Base-by-base conservation (phyloP, 2,888 invertebrate genomes). In the Eledona agricola region DNA sequence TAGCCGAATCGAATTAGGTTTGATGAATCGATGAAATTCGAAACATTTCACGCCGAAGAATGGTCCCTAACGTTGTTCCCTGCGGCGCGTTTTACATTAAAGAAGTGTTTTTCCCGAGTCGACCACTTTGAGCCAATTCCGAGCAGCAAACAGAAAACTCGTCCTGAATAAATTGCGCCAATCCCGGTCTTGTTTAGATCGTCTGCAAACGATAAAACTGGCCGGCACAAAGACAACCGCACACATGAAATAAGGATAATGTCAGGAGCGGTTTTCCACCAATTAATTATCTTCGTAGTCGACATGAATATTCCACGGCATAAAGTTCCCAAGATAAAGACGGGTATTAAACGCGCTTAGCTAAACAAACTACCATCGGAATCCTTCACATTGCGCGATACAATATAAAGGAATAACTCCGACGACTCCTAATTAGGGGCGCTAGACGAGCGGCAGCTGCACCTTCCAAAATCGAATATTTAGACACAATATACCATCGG, bases 231-330 rank as follows among this genome's bases (percentile, higher is more conserved):
- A 9, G n/a, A 3, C 7, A 17, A 31, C 31, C 31, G 31, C 31
- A 16, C 12, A 26, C 9, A 13, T 40, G 29, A 42, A 42, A 31
- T 42, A 29, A 42, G 9, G 29, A 20, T 45, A 29, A 42, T 43
- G 10, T 25, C 28, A 17, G 32, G 23, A 31, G 28, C 23, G 19
- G 25, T 32, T 32, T 32, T 34, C 23, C 7, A 32, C 32, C 19
- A 45, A 45, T 45, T 45, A 45, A 45, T 45, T 45, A 34, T 45
- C 45, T 25, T 34, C 45, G 19, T 23, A 29, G 13, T 5, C 23
- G 32, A 22, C 42, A 42, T 42, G 42, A 42, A 42, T 42, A 43
- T 29, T 29, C 29, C 43, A 22, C 20, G 32, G 20, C 22, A 28
- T 16, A 34, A 45, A 45, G 32, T 45, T 45, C 13, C 6, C 10